Evolutionary conservation across 2,797 vertebrate species (phyloP).

Genomic region (Avahi laniger): DNA sequence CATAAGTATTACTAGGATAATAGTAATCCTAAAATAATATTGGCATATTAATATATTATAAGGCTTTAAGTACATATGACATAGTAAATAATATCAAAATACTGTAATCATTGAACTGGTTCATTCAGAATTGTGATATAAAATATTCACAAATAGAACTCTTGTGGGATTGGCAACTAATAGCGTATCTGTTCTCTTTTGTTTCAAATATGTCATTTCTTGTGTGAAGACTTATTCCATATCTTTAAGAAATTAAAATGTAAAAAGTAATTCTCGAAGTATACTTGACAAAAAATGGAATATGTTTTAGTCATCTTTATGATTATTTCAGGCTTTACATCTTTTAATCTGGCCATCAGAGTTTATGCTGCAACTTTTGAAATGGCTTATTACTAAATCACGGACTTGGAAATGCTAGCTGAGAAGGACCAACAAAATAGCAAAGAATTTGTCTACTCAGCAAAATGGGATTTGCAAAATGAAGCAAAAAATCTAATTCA

Average conservation of each 20-base stretch:
- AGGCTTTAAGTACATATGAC: not conserved
- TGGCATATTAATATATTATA: not conserved
- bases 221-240: not conserved
- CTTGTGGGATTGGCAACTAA: not conserved
- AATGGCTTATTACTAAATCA: not conserved
- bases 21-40: not conserved
- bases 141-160: not conserved
- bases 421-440: not conserved
- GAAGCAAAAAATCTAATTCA: not conserved
- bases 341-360: constrained; percentile 1
- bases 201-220: not conserved
- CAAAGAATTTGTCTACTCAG: not conserved
- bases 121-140: not conserved
- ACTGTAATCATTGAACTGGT: not conserved
- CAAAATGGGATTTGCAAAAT: constrained; percentile 24
- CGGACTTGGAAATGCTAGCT: not conserved
- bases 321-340: not conserved
- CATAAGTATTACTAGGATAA: not conserved
- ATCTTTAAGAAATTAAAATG: not conserved
- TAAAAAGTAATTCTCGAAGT: not conserved
- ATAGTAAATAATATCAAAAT: not conserved
- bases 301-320: not conserved
- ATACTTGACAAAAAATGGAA: not conserved
- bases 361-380: not conserved
- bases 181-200: not conserved